These are phyloP conservation scores for Achatina immaculata DNA, from an alignment of 1,140 invertebrate genomes.

Conservation along the genomic window DNA sequence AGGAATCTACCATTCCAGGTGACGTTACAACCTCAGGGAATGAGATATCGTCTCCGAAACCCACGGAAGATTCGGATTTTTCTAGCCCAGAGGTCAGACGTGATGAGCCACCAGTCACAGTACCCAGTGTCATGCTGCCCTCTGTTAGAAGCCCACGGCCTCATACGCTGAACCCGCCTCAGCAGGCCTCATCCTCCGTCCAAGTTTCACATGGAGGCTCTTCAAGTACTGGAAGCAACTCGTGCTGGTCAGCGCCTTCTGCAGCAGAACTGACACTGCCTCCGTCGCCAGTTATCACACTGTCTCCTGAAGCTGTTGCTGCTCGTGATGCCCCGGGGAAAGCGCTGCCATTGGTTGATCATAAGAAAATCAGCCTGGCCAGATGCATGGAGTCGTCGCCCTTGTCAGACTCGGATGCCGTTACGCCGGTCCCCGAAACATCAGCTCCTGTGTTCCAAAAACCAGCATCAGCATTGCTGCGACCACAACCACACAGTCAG, in stretches of 20 bases:
- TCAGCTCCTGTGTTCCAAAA: background rate
- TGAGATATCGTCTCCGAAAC: no score
- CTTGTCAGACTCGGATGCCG: background rate
- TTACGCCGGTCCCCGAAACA: background rate
- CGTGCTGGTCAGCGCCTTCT: background rate
- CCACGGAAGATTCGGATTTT: no score
- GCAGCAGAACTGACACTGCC: background rate
- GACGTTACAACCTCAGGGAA: no score
- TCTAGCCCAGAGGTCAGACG: no score
- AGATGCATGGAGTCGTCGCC: background rate
- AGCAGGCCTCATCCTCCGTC: no score
- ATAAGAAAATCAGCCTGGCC: background rate
- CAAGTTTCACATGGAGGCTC: no score
- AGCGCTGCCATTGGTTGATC: background rate
- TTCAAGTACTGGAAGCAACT: no score
- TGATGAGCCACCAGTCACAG: no score
- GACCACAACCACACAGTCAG: background rate
- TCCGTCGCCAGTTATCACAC: background rate
- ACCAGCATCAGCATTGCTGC: background rate
- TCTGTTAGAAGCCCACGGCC: no score
- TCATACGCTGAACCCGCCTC: no score
- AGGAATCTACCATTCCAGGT: no score
- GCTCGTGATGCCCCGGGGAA: background rate
- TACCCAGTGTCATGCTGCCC: no score
- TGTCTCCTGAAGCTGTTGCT: background rate